Evolutionary conservation across 2,888 invertebrate species (phyloP).

Genomic region (Brenthis ino): DNA sequence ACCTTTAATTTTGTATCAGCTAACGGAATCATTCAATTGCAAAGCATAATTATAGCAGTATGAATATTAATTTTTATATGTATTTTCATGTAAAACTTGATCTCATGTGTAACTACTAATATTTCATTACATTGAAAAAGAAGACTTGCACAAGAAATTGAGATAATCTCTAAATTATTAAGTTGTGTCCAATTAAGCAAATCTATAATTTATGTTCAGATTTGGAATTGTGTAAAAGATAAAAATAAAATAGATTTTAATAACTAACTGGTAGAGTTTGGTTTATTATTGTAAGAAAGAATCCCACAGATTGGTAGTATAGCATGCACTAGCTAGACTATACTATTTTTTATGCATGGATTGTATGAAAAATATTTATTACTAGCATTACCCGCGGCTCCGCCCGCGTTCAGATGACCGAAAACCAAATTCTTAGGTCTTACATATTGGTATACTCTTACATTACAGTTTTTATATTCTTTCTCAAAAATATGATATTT

Average conservation of each 20-base stretch:
- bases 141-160: conserved; percentile 31
- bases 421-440: no score
- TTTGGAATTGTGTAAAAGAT: conserved; percentile 42
- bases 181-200: conserved; percentile 30
- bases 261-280: not conserved
- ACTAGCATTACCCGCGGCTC: no score
- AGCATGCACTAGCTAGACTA: no score
- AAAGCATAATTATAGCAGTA: conserved; percentile 5
- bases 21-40: conserved; percentile 1
- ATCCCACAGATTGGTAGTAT: not conserved
- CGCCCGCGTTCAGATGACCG: no score
- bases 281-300: not conserved
- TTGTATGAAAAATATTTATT: no score
- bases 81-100: conserved; percentile 20
- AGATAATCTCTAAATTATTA: conserved; percentile 19
- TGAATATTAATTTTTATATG: conserved; percentile 3
- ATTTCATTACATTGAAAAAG: conserved; percentile 5
- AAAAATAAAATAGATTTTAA: conserved; percentile 40
- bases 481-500: no score
- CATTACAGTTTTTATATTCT: no score
- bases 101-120: conserved; percentile 24
- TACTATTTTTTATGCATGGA: no score
- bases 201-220: conserved; percentile 40
- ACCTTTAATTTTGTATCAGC: conserved; percentile 22
- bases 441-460: no score